Evolutionary conservation across 2,113 vertebrate species (phyloP), one percentile per base, ranked within the genome.

Genomic region (Lichenostomus cassidix): DNA sequence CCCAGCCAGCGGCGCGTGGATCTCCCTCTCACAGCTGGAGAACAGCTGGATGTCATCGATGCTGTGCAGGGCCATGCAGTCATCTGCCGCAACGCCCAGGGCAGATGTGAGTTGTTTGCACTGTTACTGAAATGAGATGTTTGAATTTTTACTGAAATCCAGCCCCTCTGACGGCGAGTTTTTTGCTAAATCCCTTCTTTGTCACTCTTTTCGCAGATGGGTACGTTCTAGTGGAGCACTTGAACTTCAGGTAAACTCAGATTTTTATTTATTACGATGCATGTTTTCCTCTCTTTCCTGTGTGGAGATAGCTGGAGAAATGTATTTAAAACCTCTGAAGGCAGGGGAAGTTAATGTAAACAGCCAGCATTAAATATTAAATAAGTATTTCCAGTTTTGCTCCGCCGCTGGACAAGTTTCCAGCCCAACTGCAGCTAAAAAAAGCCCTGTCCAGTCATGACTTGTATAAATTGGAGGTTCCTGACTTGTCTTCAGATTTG

Each of bases 161-260:
- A 6, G 55, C 49, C 20, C 1, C 15, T 20, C 21, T 0, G 15
- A 3, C 27, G 35, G 35, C 21, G 2, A 15, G 19, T 16, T 71
- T 44, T 90, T 90, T 24, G 41, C 31, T 62, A 7, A 83, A 46
- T 39, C 60, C 6, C 15, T 25, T 4, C 12, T 41, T 56, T n/a
- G 14, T 0, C 0, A 12, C 35, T 64, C 28, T 83, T 79, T 83
- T 62, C 52, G 33, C 65, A 98, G 98, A 97, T 92, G 98, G 98
- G 3, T 97, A 97, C 24, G 97, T 98, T 39, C 96, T 96, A 35
- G 94, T 98, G 94, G 96, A 98, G 81, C 95, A 98, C 71, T 91
- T 98, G 96, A 90, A 97, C 82, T 98, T 98, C 96, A 97, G 97
- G 98, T 98, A 98, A 98, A 96, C 83, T 60, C 47, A 4, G 35